These are phyloP conservation scores for Drosophila ezoana DNA, from an alignment of 2,888 invertebrate genomes.

Conservation along the genomic window DNA sequence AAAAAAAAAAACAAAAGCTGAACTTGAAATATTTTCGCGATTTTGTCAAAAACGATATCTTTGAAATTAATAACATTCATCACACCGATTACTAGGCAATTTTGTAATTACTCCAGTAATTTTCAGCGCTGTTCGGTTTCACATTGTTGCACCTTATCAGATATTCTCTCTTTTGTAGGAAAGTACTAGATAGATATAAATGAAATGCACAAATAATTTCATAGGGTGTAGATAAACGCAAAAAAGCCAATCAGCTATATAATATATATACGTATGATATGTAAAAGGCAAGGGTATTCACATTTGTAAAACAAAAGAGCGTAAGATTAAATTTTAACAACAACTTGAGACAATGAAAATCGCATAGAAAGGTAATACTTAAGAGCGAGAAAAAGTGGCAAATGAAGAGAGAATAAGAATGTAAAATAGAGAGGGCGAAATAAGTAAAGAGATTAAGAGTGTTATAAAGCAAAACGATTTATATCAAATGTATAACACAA, in stretches of 20 bases:
- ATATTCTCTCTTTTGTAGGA: too few species aligned
- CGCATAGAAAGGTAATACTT: background rate
- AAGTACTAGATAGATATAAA: too few species aligned
- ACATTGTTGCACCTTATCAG: background rate
- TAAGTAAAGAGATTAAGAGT: too few species aligned
- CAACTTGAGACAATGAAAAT: background rate
- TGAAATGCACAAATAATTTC: too few species aligned
- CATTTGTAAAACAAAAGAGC: too few species aligned
- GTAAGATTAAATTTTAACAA: background rate
- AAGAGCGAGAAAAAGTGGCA: too few species aligned
- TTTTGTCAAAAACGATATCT: constrained; percentile 9
- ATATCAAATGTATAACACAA: too few species aligned
- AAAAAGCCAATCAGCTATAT: too few species aligned
- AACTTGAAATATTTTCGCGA: background rate
- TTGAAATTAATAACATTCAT: constrained; percentile 1
- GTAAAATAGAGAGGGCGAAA: background rate
- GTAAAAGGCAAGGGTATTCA: too few species aligned
- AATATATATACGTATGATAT: too few species aligned
- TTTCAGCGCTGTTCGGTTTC: background rate
- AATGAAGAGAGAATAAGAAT: background rate
- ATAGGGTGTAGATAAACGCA: too few species aligned
- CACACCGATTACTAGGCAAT: constrained; percentile 6
- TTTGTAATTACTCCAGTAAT: constrained; percentile 2
- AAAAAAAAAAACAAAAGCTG: background rate
- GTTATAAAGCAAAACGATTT: too few species aligned